Evolutionary conservation across 2,113 vertebrate genomes (phyloP), one percentile per base, ranked within the genome.

Genomic region (Peucedramus taeniatus): DNA sequence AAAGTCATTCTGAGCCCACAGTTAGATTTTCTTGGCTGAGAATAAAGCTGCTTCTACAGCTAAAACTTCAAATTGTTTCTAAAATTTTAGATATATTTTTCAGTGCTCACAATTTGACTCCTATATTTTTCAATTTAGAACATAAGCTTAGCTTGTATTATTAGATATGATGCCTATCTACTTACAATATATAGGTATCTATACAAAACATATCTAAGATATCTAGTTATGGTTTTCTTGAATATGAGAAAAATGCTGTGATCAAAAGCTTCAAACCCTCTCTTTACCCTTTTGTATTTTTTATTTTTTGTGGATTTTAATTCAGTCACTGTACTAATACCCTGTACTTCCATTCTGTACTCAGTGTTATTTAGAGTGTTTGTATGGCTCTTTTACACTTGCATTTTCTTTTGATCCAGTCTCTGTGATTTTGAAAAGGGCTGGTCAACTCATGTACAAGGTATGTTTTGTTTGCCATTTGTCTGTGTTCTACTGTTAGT

Each of bases 401-500:
- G 31, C 27, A 17, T 69, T 86, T 86, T 65, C n/a, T 90, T 90
- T 71, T 76, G 24, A 37, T 63, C 6, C 18, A 42, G 8, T 56
- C 18, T 72, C 17, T 84, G 39, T 82, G 51, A 71, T 90, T 93
- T 87, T 89, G 56, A 28, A 82, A 87, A 74, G 63, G 18, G 15
- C 33, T 44, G 28, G 33, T 57, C 30, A 49, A 22, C 49, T 90
- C 6, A 3, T 30, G 3, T 60, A 17, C 40, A 28, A 56, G 76
- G 15, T 72, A 22, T 28, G 16, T 28, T 88, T 80, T 64, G 9
- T 51, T 30, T 75, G 45, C 19, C 6, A 10, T 69, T 94, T 90
- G 16, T 76, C 35, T 72, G 0, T 53, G 10, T 76, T 79, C 47
- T 7, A n/a, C 28, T 69, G 40, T 37, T 72, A 45, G 57, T 69